Conservation (phyloP, 2,888 invertebrate species). For the Eulithis prunata region DNA sequence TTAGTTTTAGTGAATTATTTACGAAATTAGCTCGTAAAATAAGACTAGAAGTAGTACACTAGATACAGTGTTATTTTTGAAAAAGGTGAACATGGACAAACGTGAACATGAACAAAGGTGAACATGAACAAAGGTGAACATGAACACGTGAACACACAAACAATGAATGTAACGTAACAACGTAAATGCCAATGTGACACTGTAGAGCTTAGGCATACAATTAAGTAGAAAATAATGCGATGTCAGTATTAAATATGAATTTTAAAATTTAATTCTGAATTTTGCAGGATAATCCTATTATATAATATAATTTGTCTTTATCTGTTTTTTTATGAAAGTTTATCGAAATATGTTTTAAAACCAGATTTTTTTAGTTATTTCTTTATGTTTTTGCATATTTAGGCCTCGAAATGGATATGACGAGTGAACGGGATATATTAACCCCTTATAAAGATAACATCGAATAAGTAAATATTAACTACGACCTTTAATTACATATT, state of each 20-base stretch:
- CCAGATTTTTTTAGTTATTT: too few species aligned
- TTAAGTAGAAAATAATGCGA: conserved; percentile 72
- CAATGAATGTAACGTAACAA: conserved; percentile 52
- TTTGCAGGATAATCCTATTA: conserved; percentile 6
- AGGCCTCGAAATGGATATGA: conserved; percentile 71
- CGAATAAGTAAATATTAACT: conserved; percentile 69
- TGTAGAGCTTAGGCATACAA: conserved; percentile 68
- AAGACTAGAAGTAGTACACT: conserved; percentile 78
- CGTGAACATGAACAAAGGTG: conserved; percentile 16
- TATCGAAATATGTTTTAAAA: too few species aligned
- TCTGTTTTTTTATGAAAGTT: neutral
- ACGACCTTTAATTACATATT: conserved; percentile 74
- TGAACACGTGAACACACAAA: conserved; percentile 17
- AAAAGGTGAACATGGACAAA: conserved; percentile 38
- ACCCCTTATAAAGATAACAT: conserved; percentile 61
- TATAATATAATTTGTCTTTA: neutral
- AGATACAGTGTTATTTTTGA: conserved; percentile 52
- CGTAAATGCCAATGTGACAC: conserved; percentile 78
- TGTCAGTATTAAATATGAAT: conserved; percentile 53
- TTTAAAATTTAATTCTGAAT: conserved; percentile 16
- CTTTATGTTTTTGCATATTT: conserved; percentile 35
- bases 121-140: neutral
- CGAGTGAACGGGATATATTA: conserved; percentile 51
- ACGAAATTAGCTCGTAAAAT: conserved; percentile 54
- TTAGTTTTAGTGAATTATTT: conserved; percentile 39